These are phyloP conservation scores for Psilopogon haemacephalus DNA, from an alignment of 2,113 vertebrate species.

Conservation along the genomic window DNA sequence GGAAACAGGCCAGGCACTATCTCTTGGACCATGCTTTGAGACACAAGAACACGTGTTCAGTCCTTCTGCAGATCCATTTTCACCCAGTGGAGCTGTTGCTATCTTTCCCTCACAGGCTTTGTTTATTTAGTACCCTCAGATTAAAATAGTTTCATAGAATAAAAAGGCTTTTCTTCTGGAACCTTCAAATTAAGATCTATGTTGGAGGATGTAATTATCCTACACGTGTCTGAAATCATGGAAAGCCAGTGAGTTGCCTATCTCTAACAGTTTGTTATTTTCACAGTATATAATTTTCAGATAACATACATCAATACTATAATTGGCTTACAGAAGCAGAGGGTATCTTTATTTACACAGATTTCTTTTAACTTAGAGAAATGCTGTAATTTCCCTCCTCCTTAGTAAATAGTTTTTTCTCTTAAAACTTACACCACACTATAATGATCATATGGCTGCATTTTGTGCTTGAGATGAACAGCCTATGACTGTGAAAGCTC, in stretches of 20 bases:
- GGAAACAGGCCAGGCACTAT: background rate
- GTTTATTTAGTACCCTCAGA: background rate
- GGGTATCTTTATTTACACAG: constrained; percentile 34
- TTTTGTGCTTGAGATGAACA: background rate
- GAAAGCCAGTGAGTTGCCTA: background rate
- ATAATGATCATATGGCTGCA: background rate
- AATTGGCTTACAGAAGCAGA: constrained; percentile 9
- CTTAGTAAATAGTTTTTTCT: background rate
- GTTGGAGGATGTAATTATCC: background rate
- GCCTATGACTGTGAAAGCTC: background rate
- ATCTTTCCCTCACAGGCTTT: background rate
- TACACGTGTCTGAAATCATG: background rate
- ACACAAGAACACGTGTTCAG: background rate
- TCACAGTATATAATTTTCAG: constrained; percentile 37
- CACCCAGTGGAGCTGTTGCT: background rate
- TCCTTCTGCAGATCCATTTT: background rate
- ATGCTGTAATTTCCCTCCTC: background rate
- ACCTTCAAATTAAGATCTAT: constrained; percentile 2
- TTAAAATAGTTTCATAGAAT: background rate
- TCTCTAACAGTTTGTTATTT: background rate
- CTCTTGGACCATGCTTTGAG: background rate
- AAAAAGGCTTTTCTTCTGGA: background rate
- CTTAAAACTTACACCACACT: background rate
- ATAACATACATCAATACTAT: background rate
- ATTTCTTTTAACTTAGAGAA: background rate